Conservation (phyloP, 2,888 invertebrate species). For the Trachelus iudaicus region DNA sequence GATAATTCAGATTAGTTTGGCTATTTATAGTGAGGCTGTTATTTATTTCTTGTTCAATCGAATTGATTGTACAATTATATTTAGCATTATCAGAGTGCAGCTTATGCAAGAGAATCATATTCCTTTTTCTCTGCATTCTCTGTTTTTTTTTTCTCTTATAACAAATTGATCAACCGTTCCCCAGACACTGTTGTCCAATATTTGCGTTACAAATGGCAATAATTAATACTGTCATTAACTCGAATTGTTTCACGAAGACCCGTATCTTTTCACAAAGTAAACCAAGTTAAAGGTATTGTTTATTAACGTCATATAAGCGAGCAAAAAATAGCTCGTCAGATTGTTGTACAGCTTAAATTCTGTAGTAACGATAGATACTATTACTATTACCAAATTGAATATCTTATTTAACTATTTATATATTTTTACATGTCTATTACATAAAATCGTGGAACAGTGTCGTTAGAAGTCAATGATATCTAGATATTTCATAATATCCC, state of each 20-base stretch:
- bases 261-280: neutral
- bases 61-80: neutral
- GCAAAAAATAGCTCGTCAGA: neutral
- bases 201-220: neutral
- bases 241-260: neutral
- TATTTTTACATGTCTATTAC: neutral
- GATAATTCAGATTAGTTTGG: neutral
- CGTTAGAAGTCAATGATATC: neutral
- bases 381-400: neutral
- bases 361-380: neutral
- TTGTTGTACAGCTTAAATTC: neutral
- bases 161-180: neutral
- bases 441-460: neutral
- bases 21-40: neutral
- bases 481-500: neutral
- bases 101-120: neutral
- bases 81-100: neutral
- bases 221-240: neutral
- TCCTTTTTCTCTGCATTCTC: neutral
- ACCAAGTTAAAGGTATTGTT: neutral
- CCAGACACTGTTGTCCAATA: neutral
- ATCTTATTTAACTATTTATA: neutral
- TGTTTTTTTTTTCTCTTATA: neutral
- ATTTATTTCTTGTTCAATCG: neutral
- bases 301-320: neutral